A percentile compares a stretch with the other conserved stretches of the same genome.
Conservation (phyloP, 2,797 vertebrate species). For the Sebastes matsubarae region DNA sequence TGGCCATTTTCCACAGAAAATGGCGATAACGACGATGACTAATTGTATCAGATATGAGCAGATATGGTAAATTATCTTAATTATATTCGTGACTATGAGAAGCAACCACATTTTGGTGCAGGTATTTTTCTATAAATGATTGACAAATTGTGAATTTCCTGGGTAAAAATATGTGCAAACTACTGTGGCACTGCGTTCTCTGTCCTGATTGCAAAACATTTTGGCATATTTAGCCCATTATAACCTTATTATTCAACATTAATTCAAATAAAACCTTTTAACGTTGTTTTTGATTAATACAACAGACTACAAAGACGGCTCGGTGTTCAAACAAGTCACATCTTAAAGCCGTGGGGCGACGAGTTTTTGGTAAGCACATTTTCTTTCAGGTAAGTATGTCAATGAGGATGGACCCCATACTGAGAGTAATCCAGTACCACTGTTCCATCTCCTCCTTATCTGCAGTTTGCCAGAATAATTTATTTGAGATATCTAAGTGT, state of each 20-base stretch:
- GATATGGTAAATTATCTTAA: constrained; percentile 32
- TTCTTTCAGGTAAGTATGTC: constrained; percentile 49
- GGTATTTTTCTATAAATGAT: background rate
- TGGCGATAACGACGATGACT: background rate
- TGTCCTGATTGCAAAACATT: background rate
- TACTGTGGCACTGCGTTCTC: background rate
- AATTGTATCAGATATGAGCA: constrained; percentile 25
- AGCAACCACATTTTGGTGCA: background rate
- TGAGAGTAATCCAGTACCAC: constrained; percentile 48
- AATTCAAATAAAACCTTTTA: constrained; percentile 24
- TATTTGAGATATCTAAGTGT: constrained; percentile 47
- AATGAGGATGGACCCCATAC: constrained; percentile 32
- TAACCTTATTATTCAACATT: constrained; percentile 11
- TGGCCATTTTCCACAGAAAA: constrained; percentile 17
- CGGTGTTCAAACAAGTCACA: constrained; percentile 30
- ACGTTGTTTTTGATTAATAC: background rate
- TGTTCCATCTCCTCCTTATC: constrained; percentile 30
- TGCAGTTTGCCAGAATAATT: constrained; percentile 46
- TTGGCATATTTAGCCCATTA: background rate
- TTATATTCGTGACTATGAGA: constrained; percentile 15
- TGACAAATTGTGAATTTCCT: background rate
- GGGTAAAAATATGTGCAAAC: background rate
- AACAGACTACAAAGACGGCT: background rate
- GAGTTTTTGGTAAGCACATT: constrained; percentile 17
- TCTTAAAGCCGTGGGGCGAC: background rate